Conservation (phyloP, 2,113 vertebrate genomes). For the Poeciliopsis retropinna region DNA sequence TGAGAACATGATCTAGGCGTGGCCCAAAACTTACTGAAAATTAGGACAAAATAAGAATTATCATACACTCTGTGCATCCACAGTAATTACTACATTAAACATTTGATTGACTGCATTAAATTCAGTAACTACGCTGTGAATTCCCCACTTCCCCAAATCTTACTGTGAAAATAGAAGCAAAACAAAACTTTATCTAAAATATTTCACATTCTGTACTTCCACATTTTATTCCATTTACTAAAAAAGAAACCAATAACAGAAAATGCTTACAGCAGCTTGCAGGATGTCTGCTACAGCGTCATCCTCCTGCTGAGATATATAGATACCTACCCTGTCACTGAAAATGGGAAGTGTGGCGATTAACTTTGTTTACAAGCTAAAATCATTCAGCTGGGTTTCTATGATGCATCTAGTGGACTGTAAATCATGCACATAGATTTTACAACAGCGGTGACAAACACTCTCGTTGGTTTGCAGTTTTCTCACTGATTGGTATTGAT, state of each 20-base stretch:
- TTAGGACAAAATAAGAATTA: too few species aligned
- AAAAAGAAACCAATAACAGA: background rate
- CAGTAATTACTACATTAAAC: too few species aligned
- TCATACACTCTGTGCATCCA: too few species aligned
- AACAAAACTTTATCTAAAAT: background rate
- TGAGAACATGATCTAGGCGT: too few species aligned
- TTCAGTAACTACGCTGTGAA: too few species aligned
- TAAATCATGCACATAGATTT: background rate
- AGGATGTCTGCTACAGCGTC: background rate
- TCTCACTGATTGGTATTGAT: too few species aligned
- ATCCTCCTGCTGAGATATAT: background rate
- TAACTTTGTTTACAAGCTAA: background rate
- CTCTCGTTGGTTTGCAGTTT: too few species aligned
- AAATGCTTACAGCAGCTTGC: background rate
- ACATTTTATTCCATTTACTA: background rate
- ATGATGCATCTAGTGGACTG: background rate
- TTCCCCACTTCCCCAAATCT: too few species aligned
- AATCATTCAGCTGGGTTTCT: fast-evolving
- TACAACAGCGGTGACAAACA: background rate
- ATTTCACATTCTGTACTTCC: background rate
- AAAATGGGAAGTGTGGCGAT: background rate
- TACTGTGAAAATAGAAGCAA: background rate
- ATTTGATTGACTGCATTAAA: too few species aligned
- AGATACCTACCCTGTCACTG: background rate
- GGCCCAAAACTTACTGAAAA: too few species aligned